A percentile compares a stretch with the other conserved stretches of the same genome.
Evolutionary conservation across 2,113 vertebrate species (phyloP).

Genomic region (human): DNA sequence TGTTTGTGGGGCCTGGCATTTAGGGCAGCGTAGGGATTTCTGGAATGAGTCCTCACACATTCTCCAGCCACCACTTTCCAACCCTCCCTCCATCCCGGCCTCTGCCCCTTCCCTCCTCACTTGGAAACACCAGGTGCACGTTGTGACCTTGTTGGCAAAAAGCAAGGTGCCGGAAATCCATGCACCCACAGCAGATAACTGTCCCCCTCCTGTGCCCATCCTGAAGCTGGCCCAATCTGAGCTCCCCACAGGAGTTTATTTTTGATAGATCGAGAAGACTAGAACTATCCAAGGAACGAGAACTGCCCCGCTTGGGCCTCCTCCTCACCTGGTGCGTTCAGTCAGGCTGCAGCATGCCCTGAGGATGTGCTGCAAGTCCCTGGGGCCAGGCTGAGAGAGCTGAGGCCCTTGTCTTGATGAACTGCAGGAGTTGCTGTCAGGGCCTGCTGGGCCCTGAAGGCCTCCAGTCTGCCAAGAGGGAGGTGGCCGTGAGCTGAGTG

Average conservation of each 20-base stretch:
- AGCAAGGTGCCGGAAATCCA: not conserved
- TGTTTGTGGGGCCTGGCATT: not conserved
- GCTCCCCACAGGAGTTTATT: not conserved
- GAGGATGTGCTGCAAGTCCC: not conserved
- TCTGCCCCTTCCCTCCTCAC: not conserved
- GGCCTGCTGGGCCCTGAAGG: not conserved
- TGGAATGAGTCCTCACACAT: not conserved
- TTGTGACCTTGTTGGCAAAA: not conserved
- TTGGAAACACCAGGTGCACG: not conserved
- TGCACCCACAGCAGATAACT: not conserved
- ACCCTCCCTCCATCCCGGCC: rapidly evolving
- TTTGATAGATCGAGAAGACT: not conserved
- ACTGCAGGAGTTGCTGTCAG: not conserved
- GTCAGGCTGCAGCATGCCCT: not conserved
- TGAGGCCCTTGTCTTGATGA: not conserved
- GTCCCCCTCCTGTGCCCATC: rapidly evolving
- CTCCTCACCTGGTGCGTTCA: not conserved
- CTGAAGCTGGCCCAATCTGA: not conserved
- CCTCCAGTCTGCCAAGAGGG: not conserved
- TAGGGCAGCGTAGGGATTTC: not conserved
- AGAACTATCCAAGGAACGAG: not conserved
- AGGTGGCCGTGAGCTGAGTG: not conserved
- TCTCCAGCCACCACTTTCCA: not conserved
- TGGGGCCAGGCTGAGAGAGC: not conserved
- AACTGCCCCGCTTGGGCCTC: too few relatives aligned